Conservation (phyloP, 2,797 vertebrate species). For the Sylvia borin region DNA sequence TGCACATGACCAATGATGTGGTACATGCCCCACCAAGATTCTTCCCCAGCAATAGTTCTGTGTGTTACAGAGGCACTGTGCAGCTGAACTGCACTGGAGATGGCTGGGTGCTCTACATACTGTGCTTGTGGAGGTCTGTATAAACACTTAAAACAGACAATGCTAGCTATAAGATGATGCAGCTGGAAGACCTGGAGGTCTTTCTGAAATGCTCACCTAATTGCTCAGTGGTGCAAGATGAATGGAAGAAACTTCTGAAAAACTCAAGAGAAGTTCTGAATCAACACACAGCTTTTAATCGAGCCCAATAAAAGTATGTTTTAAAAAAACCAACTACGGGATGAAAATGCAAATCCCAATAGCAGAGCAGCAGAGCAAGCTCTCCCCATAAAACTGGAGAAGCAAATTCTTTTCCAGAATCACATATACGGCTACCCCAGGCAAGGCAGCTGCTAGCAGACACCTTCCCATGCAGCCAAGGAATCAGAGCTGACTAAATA, state of each 20-base stretch:
- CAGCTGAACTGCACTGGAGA: not conserved
- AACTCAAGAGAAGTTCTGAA: not conserved
- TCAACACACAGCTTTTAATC: not conserved
- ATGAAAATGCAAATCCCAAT: rapidly evolving
- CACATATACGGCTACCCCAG: not conserved
- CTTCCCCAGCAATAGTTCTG: not conserved
- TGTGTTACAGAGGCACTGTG: rapidly evolving
- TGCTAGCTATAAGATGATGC: not conserved
- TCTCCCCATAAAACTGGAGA: not conserved
- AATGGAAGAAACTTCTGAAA: not conserved
- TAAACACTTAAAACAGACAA: not conserved
- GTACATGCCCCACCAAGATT: not conserved
- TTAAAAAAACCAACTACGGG: not conserved
- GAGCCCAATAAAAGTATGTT: not conserved
- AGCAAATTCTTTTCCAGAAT: not conserved
- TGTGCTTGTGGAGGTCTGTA: not conserved
- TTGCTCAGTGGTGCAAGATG: not conserved
- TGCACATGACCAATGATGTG: rapidly evolving
- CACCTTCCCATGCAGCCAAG: not conserved
- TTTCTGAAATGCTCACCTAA: not conserved
- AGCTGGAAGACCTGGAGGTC: not conserved
- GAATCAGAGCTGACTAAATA: conserved; percentile 4
- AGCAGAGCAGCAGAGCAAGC: not conserved
- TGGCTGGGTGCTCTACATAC: not conserved
- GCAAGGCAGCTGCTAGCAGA: not conserved